Evolutionary conservation across 2,797 vertebrate species (phyloP), one percentile per base, ranked within the genome.

Genomic region (Dermochelys coriacea): DNA sequence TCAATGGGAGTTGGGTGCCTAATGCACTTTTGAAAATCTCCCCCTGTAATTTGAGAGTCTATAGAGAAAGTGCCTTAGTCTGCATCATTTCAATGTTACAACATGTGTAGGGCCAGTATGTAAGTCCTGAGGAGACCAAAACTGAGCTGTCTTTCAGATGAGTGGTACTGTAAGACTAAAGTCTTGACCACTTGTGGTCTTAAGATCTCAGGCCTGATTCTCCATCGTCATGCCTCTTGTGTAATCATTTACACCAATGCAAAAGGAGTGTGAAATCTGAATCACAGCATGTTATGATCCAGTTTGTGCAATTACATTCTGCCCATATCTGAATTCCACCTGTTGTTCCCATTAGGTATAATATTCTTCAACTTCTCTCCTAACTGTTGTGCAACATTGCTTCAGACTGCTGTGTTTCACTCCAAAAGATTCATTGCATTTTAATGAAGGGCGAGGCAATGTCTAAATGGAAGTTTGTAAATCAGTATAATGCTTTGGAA

Each of bases 401-500:
- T 34, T 74, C 3, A 14, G 3, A 78, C 86, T 93, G 51, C 52
- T 91, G 84, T 11, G 92, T 84, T 89, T 94, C 87, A 91, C 59
- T 27, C 45, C 61, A 55, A 51, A 29, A 47, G 84, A 94, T 74
- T 95, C 92, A 88, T 59, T 88, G 64, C 37, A 47, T 68, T 89
- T 21, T 64, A 95, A 57, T 85, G 80, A 85, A 68, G 51, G 80
- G 93, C 15, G 91, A 90, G 80, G 54, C 89, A 75, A 47, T 92
- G 87, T 95, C 55, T 71, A 94, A 96, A 94, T 6, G 79, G 37
- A 92, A 86, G 84, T 34, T 77, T 80, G 29, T 23, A 68, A 90
- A 88, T 68, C 93, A 90, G 86, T 75, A 88, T 8, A 47, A n/a
- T 92, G 83, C 91, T 96, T 80, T 93, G 85, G 90, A 94, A 96